These are phyloP conservation scores for Gymnosoma rotundatum DNA, from an alignment of 2,888 invertebrate species.

Conservation along the genomic window DNA sequence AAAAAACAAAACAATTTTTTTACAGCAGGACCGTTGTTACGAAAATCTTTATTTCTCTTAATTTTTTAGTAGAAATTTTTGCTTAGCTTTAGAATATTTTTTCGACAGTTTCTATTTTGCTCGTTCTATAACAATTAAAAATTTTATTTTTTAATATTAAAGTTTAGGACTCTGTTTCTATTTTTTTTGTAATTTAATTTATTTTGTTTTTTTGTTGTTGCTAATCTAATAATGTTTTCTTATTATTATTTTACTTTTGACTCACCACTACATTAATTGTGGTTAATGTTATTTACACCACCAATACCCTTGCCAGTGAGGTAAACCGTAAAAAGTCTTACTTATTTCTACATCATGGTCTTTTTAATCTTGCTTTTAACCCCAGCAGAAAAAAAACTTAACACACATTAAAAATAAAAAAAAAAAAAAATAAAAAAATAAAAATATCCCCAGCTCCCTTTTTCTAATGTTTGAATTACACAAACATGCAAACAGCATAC, in stretches of 20 bases:
- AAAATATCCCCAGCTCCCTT: conserved; percentile 17
- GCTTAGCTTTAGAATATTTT: no score
- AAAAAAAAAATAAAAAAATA: neutral
- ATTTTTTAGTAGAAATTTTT: no score
- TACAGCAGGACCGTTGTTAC: no score
- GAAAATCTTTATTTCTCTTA: no score
- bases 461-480: conserved; percentile 22
- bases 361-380: conserved; percentile 14
- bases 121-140: no score
- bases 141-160: no score
- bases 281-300: conserved; percentile 50
- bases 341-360: conserved; percentile 29
- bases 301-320: conserved; percentile 2
- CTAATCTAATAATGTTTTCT: neutral
- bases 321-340: conserved; percentile 23
- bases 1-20: no score
- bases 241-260: neutral
- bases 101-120: no score
- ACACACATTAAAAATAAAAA: conserved; percentile 4
- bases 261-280: conserved; percentile 43
- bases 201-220: no score
- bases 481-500: conserved; percentile 25
- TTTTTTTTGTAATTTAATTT: no score
- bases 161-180: no score
- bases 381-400: conserved; percentile 24